A percentile compares a stretch with the other conserved stretches of the same genome.
Conservation (phyloP, 1,140 invertebrate genomes). For the Paramacrobiotus metropolitanus region DNA sequence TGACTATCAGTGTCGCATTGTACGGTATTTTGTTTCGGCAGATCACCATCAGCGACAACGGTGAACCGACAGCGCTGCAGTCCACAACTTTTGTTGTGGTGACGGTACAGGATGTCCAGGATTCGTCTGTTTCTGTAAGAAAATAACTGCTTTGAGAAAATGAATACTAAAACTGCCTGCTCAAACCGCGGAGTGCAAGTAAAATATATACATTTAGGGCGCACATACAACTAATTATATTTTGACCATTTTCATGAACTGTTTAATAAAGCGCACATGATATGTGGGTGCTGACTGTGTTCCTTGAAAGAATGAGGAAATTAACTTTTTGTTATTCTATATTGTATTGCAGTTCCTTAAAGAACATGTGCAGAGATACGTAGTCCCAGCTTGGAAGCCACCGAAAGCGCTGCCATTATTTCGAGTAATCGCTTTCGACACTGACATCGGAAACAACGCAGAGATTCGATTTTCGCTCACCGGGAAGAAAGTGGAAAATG, state of each 20-base stretch:
- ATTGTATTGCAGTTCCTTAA: conserved; percentile 11
- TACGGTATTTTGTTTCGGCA: conserved; percentile 13
- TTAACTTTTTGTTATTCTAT: conserved; percentile 16
- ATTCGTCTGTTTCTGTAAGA: conserved; percentile 32
- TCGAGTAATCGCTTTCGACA: conserved; percentile 19
- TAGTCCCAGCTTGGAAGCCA: conserved; percentile 9
- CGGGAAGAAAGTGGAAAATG: conserved; percentile 37
- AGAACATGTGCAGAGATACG: conserved; percentile 12
- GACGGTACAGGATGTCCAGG: conserved; percentile 55
- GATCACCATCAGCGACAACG: conserved; percentile 49
- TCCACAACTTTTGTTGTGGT: conserved; percentile 61
- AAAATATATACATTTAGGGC: no score
- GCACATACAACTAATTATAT: no score
- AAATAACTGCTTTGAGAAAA: conserved; percentile 25
- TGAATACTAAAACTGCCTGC: no score
- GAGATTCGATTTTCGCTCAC: conserved; percentile 49
- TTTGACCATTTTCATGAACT: no score
- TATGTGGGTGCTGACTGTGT: no score
- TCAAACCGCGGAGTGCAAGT: no score
- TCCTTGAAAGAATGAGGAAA: conserved; percentile 8
- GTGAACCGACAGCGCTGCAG: conserved; percentile 36
- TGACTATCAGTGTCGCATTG: background rate
- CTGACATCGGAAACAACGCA: conserved; percentile 26
- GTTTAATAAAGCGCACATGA: no score
- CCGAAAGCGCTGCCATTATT: conserved; percentile 15